A percentile compares a stretch with the other conserved stretches of the same genome.
These are phyloP conservation scores for Puntigrus tetrazona DNA, from an alignment of 2,113 vertebrate genomes.

Conservation along the genomic window DNA sequence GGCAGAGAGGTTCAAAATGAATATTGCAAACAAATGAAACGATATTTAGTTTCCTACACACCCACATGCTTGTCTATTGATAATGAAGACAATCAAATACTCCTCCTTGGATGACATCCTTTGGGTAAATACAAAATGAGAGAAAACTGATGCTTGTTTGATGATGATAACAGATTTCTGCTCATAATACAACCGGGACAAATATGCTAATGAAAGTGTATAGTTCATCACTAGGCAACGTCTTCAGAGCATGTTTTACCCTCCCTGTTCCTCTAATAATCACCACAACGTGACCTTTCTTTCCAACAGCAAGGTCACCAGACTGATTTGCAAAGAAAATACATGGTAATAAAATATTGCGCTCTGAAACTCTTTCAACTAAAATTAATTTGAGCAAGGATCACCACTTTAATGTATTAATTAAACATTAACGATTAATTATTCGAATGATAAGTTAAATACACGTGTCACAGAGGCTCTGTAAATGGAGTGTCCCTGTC, in stretches of 20 bases:
- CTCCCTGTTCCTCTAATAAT: background rate
- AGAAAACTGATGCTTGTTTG: background rate
- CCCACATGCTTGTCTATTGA: background rate
- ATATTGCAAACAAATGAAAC: slow-evolving; percentile 14
- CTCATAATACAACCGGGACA: background rate
- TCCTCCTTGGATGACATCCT: background rate
- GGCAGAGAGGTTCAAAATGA: slow-evolving; percentile 27
- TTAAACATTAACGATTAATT: background rate
- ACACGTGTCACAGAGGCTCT: too few relatives aligned
- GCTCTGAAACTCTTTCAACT: background rate
- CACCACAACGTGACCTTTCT: background rate
- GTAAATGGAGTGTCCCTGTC: too few relatives aligned
- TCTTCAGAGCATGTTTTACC: background rate
- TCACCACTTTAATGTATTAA: background rate
- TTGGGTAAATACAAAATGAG: background rate
- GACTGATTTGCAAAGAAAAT: background rate
- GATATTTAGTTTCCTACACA: slow-evolving; percentile 14
- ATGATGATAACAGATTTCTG: background rate
- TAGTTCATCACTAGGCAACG: background rate
- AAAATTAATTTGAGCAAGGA: background rate
- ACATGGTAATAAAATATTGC: background rate
- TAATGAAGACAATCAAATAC: background rate
- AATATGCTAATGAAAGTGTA: background rate
- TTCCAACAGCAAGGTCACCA: background rate
- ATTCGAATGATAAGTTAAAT: background rate